Evolutionary conservation across 2,113 vertebrate genomes (phyloP), one percentile per base, ranked within the genome.

Genomic region (Chaetodon auriga): DNA sequence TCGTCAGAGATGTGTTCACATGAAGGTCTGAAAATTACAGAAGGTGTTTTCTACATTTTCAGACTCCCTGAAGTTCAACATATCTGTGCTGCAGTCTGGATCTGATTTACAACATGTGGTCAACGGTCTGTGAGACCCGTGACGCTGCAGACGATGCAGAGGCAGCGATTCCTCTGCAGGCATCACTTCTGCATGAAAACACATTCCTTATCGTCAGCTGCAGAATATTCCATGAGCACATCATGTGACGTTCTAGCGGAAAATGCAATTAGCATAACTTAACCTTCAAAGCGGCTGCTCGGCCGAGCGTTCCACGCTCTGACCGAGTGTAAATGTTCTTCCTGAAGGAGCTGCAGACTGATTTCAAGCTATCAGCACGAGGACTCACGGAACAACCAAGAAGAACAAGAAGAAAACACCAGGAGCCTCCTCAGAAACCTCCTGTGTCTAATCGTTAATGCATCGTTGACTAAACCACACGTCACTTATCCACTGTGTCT

Each of bases 201-300:
- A 66, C 45, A 11, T 69, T 54, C n/a, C 45, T 72, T 19, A 53
- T 53, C 25, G 3, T 58, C 64, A 1, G 54, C 10, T 48, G 70
- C 35, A 0, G 4, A 66, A 75, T 48, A 48, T 54, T 25, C 35
- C n/a, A 25, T 21, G 65, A 25, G 63, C 48, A 4, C 55, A 46
- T 79, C 57, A 66, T 8, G 58, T 1, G 4, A 13, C 4, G 41
- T 66, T 79, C 25, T 2, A 19, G 46, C 48, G 36, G 69, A 61
- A 82, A 79, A 82, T 23, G 3, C 25, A 80, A 75, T 87, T 62
- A 80, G 58, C 80, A 87, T 68, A 68, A 76, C 38, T 68, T 45
- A 72, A 79, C 74, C 79, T 82, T 69, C 74, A 23, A 4, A 16
- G 7, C 0, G 61, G 49, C 78, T 41, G 78, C 41, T 15, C 0